Conservation (phyloP, 2,113 vertebrate genomes). For the Leucoraja erinaceus region DNA sequence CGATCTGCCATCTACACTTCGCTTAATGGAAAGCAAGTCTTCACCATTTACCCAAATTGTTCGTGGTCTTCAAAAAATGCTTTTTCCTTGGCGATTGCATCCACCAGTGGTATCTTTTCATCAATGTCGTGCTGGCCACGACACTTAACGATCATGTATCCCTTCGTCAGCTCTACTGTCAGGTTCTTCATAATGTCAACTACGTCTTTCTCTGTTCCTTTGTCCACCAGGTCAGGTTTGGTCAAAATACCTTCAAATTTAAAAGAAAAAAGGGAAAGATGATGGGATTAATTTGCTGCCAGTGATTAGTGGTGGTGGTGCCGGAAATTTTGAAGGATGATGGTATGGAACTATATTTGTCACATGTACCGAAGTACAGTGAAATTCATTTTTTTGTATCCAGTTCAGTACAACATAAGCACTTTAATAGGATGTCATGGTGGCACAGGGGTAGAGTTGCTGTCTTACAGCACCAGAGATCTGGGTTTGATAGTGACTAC, state of each 20-base stretch:
- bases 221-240: slow-evolving; percentile 81
- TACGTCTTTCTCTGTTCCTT: slow-evolving; percentile 62
- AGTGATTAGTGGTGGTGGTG: background rate
- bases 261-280: background rate
- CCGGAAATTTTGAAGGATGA: no score
- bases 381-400: no score
- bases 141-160: slow-evolving; percentile 84
- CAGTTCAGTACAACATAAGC: no score
- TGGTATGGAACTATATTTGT: no score
- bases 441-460: no score
- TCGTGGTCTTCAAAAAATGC: slow-evolving; percentile 65
- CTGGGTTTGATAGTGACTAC: no score
- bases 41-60: slow-evolving; percentile 58
- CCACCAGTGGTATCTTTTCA: slow-evolving; percentile 54
- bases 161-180: slow-evolving; percentile 67
- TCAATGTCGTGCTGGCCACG: slow-evolving; percentile 70
- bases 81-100: slow-evolving; percentile 63
- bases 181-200: slow-evolving; percentile 64
- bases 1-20: no score
- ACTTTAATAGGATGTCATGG: no score
- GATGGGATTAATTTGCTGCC: background rate
- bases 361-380: no score
- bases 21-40: background rate
- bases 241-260: slow-evolving; percentile 71
- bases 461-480: no score